Evolutionary conservation across 2,113 vertebrate species (phyloP).

Genomic region (human): DNA sequence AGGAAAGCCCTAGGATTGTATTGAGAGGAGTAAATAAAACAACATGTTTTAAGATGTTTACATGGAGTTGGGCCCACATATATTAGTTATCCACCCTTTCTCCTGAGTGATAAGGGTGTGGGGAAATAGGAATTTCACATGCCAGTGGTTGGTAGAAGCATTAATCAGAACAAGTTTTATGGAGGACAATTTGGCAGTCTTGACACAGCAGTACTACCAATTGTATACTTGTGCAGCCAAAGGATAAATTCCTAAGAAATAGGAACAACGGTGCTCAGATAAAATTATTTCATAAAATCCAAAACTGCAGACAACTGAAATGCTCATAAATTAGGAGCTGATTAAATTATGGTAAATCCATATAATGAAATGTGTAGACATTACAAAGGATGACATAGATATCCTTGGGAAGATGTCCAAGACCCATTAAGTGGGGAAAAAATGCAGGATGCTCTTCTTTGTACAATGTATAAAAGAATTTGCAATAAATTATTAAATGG

Average conservation of each 20-base stretch:
- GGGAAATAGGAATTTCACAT: background rate
- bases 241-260: background rate
- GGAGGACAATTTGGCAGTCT: background rate
- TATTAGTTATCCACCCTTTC: background rate
- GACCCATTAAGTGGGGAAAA: background rate
- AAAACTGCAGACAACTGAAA: background rate
- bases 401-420: background rate
- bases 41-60: background rate
- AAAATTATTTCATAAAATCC: conserved; percentile 3
- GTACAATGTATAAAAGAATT: background rate
- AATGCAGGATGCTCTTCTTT: background rate
- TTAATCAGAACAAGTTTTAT: background rate
- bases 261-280: background rate
- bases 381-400: background rate
- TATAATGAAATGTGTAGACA: background rate
- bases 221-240: background rate
- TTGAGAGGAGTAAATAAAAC: background rate
- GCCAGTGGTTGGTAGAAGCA: background rate
- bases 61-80: background rate
- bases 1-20: background rate
- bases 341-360: background rate
- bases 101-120: background rate
- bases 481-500: background rate
- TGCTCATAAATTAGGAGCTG: background rate
- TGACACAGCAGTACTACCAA: background rate